Base-by-base conservation (phyloP, 2,888 invertebrate genomes). In the Galeruca laticollis region DNA sequence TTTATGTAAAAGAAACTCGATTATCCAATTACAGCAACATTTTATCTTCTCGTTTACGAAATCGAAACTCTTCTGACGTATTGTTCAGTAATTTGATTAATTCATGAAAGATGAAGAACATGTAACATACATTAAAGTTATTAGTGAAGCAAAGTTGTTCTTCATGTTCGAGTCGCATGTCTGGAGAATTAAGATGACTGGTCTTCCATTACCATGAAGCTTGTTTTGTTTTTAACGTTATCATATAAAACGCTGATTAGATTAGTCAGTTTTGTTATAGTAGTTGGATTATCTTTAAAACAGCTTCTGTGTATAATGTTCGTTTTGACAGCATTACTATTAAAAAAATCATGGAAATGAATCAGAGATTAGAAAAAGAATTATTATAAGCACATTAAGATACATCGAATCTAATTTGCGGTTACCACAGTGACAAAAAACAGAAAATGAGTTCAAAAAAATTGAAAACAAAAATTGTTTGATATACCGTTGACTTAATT, bases 71-170 rank as follows among this genome's bases (percentile, higher is more conserved):
- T 63, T 43, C 51, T 72, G 73, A 73, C 74, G 60, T 72, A 60
- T 70, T 51, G 68, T 70, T 69, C 68, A 57, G 68, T 71, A 73
- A 73, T 76, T 76, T 74, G 73, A 75, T 76, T 76, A 71, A 76
- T 76, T 76, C 76, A 76, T 74, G 75, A 74, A 73, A 69, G 68
- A 72, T 72, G 69, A 71, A 63, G 62, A 62, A 68, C 68, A 68
- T 49, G 68, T 62, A 72, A 72, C 69, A 71, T 69, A 71, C 71
- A 68, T 68, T 64, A 73, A 73, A 72, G 60, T 40, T 67, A 75
- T 75, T 72, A 68, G 71, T 65, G 56, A 54, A 62, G 61, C 61
- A 61, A 70, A 60, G 65, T 70, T 56, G 61, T 59, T 65, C 62
- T 57, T 61, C 68, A 47, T 62, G 68, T 62, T 68, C 51, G 37